Percentiles rank a stretch among this genome's conserved stretches.
Evolutionary conservation across 2,797 vertebrate species (phyloP).

Genomic region (Amblyraja radiata): DNA sequence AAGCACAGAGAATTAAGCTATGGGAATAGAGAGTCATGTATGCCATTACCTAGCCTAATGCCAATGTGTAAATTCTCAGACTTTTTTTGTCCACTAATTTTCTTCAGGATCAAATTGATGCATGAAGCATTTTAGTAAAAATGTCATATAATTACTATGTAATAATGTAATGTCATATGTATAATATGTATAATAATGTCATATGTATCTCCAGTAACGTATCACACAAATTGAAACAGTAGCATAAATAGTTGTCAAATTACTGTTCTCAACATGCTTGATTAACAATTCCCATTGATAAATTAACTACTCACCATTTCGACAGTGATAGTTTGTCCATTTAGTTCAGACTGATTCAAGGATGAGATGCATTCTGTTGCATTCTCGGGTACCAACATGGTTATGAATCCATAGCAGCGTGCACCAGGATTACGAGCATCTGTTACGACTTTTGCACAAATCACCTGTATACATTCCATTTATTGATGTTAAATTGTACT

Average conservation of each 20-base stretch:
- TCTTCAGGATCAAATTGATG: neutral
- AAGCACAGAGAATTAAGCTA: neutral
- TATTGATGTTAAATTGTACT: neutral
- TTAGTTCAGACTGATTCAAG: slow-evolving; percentile 87
- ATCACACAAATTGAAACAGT: neutral
- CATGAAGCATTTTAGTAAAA: neutral
- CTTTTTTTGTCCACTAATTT: neutral
- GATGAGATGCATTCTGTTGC: slow-evolving; percentile 86
- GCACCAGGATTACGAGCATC: slow-evolving; percentile 92
- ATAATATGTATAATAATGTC: no score
- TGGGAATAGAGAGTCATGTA: neutral
- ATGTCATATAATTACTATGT: neutral
- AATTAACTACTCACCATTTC: slow-evolving; percentile 66
- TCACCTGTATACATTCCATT: slow-evolving; percentile 61
- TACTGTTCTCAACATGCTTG: neutral
- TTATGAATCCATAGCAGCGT: slow-evolving; percentile 95
- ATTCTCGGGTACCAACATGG: slow-evolving; percentile 85
- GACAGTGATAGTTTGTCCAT: slow-evolving; percentile 94
- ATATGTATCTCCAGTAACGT: no score
- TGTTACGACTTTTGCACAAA: slow-evolving; percentile 94
- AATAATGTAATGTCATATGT: no score
- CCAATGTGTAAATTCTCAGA: neutral
- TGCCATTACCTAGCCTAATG: neutral
- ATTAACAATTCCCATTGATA: neutral
- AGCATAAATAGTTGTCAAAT: neutral